Base-by-base conservation (phyloP, 1,140 invertebrate genomes). In the Laodelphax striatellus region DNA sequence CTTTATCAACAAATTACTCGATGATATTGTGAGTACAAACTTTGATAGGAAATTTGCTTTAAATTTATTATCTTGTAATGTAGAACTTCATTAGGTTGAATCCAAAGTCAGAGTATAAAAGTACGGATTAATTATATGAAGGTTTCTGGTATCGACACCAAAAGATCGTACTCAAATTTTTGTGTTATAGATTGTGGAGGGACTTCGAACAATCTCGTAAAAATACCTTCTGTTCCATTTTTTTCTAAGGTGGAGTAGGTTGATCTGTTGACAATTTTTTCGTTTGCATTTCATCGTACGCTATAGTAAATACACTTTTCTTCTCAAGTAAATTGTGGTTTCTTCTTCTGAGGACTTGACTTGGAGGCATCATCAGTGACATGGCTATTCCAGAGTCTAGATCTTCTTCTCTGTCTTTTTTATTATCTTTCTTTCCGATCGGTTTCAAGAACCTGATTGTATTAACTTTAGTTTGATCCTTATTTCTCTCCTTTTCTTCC, bases 231-330 rank as follows among this genome's bases (percentile, higher is more conserved):
- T 31, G 4, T 5, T 31, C 28, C 4, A 9, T 4, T 31, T 46
- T 46, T 50, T 10, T 17, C 16, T 57, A 62, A 9, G 60, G 54
- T 13, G 62, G 62, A 50, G 64, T 61, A 38, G 58, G 58, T 57
- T 57, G 62, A 42, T 66, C 61, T 22, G 63, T 58, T 56, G 60
- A 72, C 6, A 84, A 68, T 58, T 83, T 79, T 46, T 78, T 78
- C 0, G 83, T 85, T 50, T 83, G 79, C 66, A 93, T 87, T 68
- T 92, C 90, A 69, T 90, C 88, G 68, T 94, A 94, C 2, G 90
- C 90, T 64, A 94, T 94, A 0, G 90, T 92, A 67, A 94, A 94
- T n/a, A 94, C 83, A 70, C 90, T 93, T 69, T 93, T 93, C 75
- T 93, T 94, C 66, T 93, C 89, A 21, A 92, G 80, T 61, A 92